phyloP scores from a whole-genome alignment of 53 echinoderm and acorn worm genomes.

The Echinarachnius parma region DNA sequence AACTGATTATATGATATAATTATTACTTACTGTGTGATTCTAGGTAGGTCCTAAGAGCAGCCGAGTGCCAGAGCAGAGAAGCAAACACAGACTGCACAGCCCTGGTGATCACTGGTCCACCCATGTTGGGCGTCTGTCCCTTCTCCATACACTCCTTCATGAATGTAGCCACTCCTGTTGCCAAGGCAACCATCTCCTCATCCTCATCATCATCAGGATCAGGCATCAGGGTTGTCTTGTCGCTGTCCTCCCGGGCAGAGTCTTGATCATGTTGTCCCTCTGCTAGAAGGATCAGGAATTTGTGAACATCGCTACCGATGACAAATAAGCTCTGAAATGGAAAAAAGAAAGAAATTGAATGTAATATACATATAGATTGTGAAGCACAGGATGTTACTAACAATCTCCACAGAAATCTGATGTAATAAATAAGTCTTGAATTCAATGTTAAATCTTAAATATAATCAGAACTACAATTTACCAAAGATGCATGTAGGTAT shows the following conservation, averaged over 20 bases:
- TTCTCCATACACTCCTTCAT: constrained; percentile 56
- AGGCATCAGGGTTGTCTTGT: background rate
- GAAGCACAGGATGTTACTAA: no score
- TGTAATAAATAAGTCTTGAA: no score
- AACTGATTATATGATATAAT: no score
- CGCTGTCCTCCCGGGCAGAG: background rate
- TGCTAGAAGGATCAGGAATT: constrained; percentile 8
- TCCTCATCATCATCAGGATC: constrained; percentile 9
- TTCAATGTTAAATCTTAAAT: no score
- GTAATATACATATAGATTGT: no score
- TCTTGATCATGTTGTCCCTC: background rate
- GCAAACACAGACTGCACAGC: constrained; percentile 87
- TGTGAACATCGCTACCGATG: constrained; percentile 35
- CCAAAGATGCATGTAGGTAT: no score
- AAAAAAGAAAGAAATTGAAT: background rate
- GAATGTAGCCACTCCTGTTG: constrained; percentile 3
- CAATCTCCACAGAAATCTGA: no score
- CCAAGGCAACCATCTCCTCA: background rate
- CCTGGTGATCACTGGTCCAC: constrained; percentile 72
- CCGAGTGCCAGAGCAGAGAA: constrained; percentile 88
- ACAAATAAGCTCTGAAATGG: constrained; percentile 16
- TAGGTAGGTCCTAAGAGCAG: constrained; percentile 59
- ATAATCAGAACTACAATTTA: no score
- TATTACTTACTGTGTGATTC: constrained; percentile 57
- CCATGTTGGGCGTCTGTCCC: constrained; percentile 71